Base-by-base conservation (phyloP, 2,797 vertebrate species). In the Fringilla coelebs region DNA sequence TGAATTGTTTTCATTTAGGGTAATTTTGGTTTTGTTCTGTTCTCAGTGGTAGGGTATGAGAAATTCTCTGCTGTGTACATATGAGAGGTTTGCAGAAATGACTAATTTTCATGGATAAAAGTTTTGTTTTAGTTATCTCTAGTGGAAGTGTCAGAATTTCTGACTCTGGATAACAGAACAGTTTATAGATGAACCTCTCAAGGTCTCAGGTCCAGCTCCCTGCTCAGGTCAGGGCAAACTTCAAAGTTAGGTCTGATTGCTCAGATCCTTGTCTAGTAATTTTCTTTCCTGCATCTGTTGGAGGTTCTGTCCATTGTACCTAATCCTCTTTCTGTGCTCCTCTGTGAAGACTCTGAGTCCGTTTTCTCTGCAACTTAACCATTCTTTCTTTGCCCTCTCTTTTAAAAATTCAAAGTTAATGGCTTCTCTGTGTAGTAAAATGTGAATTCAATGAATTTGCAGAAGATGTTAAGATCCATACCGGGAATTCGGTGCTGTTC, bases 1-100 rank as follows among this genome's bases (percentile, higher is more conserved):
- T 74, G 77, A 84, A 85, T 82, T 91, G 80, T 94, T 96, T 95
- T 93, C 71, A 57, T 90, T 90, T 77, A 83, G 86, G 32, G 68
- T 89, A 79, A 90, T 96, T 95, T 92, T 92, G 58, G 52, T 85
- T 88, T 88, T 85, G 16, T 57, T 88, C 81, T 92, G 8, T 80
- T 92, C 71, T 49, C 38, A 52, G 43, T 21, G 3, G 29, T 41
- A 70, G 15, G 55, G 61, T 65, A 57, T 84, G 70, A 94, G 62
- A 77, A 92, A 52, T 84, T 58, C 20, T 85, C 54, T 83, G 45
- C 62, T 73, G 8, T 0, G 17, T 85, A 9, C 28, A 0, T n/a
- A 10, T 2, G 16, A 66, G 34, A 61, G 19, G 45, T 88, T 58
- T 81, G 31, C 19, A 52, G 28, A 86, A 86, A 73, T 70, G 0